These are phyloP conservation scores for Gorsachius magnificus DNA, from an alignment of 2,797 vertebrate genomes.

Conservation along the genomic window DNA sequence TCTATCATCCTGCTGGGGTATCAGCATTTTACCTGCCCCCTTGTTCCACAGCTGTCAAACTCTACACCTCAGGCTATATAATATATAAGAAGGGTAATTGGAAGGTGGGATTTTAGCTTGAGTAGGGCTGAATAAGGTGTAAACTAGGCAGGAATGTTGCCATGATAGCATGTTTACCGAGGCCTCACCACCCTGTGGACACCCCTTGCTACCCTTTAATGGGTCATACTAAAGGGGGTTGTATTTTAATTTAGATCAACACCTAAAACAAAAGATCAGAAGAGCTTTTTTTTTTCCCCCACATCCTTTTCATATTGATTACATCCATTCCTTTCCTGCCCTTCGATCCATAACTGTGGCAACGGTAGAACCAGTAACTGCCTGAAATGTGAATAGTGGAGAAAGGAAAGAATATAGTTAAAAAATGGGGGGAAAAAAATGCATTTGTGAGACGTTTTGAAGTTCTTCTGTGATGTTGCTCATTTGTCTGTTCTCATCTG, in stretches of 20 bases:
- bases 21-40: not conserved
- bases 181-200: not conserved
- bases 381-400: not conserved
- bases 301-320: not conserved
- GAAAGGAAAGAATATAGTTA: not conserved
- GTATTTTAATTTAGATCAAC: not conserved
- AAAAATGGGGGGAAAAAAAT: not conserved
- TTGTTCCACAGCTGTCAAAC: not conserved
- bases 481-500: not conserved
- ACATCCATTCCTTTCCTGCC: not conserved
- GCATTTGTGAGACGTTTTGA: not conserved
- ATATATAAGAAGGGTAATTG: not conserved
- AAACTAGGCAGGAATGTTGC: not conserved
- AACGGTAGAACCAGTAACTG: not conserved
- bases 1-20: not conserved
- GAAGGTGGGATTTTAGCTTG: not conserved
- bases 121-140: not conserved
- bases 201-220: not conserved
- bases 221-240: not conserved
- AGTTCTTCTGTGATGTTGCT: not conserved
- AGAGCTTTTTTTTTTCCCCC: not conserved
- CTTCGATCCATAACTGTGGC: not conserved
- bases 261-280: not conserved
- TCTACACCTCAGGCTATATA: not conserved
- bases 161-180: not conserved